Base-by-base conservation (phyloP, 2,113 vertebrate genomes). In the Pachypanchax playfairii region DNA sequence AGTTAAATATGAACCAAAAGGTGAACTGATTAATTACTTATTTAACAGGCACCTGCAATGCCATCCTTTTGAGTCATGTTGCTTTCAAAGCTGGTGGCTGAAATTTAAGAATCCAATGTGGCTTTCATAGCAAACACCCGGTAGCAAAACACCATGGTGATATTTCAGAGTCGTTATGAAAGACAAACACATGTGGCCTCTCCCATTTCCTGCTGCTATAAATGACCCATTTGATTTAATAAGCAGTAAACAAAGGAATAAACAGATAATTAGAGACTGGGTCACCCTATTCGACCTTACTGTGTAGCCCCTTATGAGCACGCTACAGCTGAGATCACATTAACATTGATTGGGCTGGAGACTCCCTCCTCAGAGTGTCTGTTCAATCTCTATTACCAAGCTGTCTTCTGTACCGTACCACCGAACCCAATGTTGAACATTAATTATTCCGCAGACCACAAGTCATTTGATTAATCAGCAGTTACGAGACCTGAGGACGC, bases 381-480 rank as follows among this genome's bases (percentile, higher is more conserved):
- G 70, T 88, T 83, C 88, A 86, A 84, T 62, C 64, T 57, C 26
- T 65, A 70, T 85, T 80, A 59, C 54, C 73, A 84, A 63, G 65
- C 87, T 87, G 85, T 86, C 78, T 90, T 85, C 69, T 62, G 83
- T 74, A 77, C 68, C 83, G 72, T 90, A 82, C 61, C 90, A 82
- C 42, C 57, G 91, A 89, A 92, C 91, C 87, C 51, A 68, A 80
- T 91, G 89, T 91, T 93, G 89, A 91, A 93, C 87, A 92, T 93
- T 93, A 94, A 95, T 96, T 94, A 94, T 91, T 91, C 80, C 77
- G 58, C 67, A 90, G 86, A 80, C 86, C 83, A 84, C 85, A 68
- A 52, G 74, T 78, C 91, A 92, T 97, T 96, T 93, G 91, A 93
- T 91, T 96, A 94, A 95, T 94, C 94, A 93, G 92, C 93, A 94